Evolutionary conservation across 2,888 invertebrate species (phyloP).

Genomic region (Neuroscelio doddi): DNA sequence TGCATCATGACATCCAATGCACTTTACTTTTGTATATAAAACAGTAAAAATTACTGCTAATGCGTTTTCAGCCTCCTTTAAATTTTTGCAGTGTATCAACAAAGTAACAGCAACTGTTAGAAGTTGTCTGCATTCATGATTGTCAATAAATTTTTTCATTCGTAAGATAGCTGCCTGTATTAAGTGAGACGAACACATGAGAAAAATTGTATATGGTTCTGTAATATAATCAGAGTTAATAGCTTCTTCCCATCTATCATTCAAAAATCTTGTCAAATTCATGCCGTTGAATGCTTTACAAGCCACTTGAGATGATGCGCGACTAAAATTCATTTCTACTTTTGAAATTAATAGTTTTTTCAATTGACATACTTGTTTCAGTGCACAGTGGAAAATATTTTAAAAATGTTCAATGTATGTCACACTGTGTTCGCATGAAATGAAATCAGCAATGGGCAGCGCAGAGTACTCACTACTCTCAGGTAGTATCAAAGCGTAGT

Average conservation of each 20-base stretch:
- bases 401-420: constrained; percentile 1
- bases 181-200: constrained; percentile 20
- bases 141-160: constrained; percentile 8
- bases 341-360: too few relatives aligned
- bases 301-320: constrained; percentile 1
- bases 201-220: too few relatives aligned
- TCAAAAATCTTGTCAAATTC: constrained; percentile 3
- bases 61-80: too few relatives aligned
- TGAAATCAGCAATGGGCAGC: constrained; percentile 12
- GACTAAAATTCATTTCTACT: constrained; percentile 16
- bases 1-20: too few relatives aligned
- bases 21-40: too few relatives aligned
- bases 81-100: too few relatives aligned
- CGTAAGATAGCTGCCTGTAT: constrained; percentile 15
- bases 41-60: background rate
- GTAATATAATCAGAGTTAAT: too few relatives aligned
- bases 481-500: constrained; percentile 3
- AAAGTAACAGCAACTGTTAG: background rate
- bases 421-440: constrained; percentile 11
- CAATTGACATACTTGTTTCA: too few relatives aligned
- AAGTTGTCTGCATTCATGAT: background rate
- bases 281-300: too few relatives aligned
- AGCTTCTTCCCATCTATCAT: too few relatives aligned
- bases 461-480: too few relatives aligned
- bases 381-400: background rate